Percentiles rank a stretch among this genome's conserved stretches.
These are phyloP conservation scores for Drosophila kanapiae DNA, from an alignment of 1,140 invertebrate species.

Conservation along the genomic window DNA sequence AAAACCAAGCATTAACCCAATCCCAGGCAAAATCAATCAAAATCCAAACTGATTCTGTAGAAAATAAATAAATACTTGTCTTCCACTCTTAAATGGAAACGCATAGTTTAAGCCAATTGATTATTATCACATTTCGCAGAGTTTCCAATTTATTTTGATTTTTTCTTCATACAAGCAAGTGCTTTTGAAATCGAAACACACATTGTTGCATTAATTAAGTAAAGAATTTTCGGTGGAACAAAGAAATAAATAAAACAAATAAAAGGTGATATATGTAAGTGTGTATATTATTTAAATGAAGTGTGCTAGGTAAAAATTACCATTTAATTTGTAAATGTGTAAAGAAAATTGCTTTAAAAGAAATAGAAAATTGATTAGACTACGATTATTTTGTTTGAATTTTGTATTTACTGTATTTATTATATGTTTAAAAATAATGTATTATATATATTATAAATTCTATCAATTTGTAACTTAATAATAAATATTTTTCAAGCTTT, in stretches of 20 bases:
- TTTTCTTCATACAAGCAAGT: no score
- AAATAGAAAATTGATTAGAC: no score
- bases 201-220: conserved; percentile 11
- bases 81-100: not conserved
- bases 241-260: conserved; percentile 4
- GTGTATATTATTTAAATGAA: not conserved
- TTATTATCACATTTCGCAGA: conserved; percentile 2
- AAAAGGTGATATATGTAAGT: not conserved
- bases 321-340: not conserved
- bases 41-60: not conserved
- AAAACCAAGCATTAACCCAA: conserved; percentile 1
- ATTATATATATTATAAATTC: no score
- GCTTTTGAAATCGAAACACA: no score
- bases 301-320: not conserved
- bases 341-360: not conserved
- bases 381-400: no score
- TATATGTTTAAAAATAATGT: no score
- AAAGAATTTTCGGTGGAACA: not conserved
- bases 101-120: conserved; percentile 4
- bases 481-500: not conserved
- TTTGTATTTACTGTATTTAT: no score
- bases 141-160: not conserved
- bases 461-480: not conserved
- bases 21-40: not conserved
- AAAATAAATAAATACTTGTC: not conserved